Percentiles rank a stretch among this genome's conserved stretches.
phyloP scores from a whole-genome alignment of 1,140 invertebrate species.

The Drosophila lacteicornis region DNA sequence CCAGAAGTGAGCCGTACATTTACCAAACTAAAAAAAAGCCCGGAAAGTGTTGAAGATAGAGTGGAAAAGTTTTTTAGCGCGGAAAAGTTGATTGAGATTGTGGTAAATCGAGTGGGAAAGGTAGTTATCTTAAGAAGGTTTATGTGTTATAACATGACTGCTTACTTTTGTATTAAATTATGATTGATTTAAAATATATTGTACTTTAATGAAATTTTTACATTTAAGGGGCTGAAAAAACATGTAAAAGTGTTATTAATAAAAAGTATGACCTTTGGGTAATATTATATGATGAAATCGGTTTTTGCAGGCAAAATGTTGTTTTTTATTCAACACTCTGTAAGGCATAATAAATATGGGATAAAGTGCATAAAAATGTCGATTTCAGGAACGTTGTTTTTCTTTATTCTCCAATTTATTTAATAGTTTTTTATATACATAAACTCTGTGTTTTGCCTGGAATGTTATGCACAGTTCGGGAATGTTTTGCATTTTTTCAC shows the following conservation, averaged over 20 bases:
- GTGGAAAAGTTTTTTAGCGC: slow-evolving; percentile 12
- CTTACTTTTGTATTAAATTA: background rate
- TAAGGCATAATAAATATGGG: background rate
- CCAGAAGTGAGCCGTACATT: slow-evolving; percentile 5
- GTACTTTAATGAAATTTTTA: background rate
- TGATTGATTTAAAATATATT: background rate
- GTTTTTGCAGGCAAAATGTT: background rate
- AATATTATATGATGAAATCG: background rate
- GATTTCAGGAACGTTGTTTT: background rate
- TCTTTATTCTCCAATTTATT: background rate
- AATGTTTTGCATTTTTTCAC: slow-evolving; percentile 21
- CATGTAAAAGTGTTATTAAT: background rate
- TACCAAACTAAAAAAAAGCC: background rate
- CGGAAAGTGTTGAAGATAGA: slow-evolving; percentile 20
- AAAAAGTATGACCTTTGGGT: background rate
- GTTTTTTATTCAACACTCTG: background rate
- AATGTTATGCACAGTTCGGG: slow-evolving; percentile 4
- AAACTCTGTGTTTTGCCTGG: background rate
- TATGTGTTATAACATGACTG: background rate
- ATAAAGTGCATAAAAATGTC: background rate
- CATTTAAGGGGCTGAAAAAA: background rate
- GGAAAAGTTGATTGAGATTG: slow-evolving; percentile 13
- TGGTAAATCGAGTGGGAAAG: slow-evolving; percentile 5
- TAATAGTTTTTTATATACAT: background rate
- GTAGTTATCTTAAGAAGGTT: background rate